Percentiles rank a stretch among this genome's conserved stretches.
Evolutionary conservation across 1,140 invertebrate genomes (phyloP).

Genomic region (Meloidogyne chitwoodi): DNA sequence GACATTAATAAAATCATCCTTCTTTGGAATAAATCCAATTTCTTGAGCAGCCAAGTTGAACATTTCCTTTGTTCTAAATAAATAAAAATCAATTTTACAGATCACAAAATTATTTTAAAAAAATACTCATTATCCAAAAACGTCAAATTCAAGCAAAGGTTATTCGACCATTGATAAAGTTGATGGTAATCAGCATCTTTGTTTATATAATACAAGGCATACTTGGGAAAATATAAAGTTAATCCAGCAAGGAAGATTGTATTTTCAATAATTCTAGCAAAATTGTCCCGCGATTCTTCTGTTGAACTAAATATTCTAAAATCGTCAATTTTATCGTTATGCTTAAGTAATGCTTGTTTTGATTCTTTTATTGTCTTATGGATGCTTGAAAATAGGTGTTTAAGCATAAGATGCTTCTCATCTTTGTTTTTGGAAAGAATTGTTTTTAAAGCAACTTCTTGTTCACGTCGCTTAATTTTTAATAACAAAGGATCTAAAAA

Average conservation of each 20-base stretch:
- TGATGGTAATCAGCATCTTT: constrained; percentile 8
- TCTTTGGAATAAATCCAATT: neutral
- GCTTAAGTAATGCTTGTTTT: neutral
- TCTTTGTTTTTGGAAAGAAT: neutral
- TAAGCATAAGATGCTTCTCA: neutral
- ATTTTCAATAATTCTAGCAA: constrained; percentile 6
- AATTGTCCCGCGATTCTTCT: neutral
- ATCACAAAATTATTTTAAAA: neutral
- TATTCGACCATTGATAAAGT: constrained; percentile 11
- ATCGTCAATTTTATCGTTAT: neutral
- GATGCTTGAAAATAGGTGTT: neutral
- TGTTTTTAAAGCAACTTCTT: neutral
- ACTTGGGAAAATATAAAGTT: constrained; percentile 5
- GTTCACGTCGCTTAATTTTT: neutral
- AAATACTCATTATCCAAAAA: neutral
- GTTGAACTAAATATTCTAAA: neutral
- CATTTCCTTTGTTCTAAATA: neutral
- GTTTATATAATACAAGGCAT: neutral
- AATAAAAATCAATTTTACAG: neutral
- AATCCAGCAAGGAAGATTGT: constrained; percentile 6
- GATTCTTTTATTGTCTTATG: neutral
- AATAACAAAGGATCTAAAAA: neutral
- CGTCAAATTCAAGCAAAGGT: neutral
- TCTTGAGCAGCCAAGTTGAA: constrained; percentile 16
- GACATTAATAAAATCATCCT: neutral